Percentiles rank a stretch among this genome's conserved stretches.
Conservation (phyloP, 2,888 invertebrate species). For the Diplazon laetatorius region DNA sequence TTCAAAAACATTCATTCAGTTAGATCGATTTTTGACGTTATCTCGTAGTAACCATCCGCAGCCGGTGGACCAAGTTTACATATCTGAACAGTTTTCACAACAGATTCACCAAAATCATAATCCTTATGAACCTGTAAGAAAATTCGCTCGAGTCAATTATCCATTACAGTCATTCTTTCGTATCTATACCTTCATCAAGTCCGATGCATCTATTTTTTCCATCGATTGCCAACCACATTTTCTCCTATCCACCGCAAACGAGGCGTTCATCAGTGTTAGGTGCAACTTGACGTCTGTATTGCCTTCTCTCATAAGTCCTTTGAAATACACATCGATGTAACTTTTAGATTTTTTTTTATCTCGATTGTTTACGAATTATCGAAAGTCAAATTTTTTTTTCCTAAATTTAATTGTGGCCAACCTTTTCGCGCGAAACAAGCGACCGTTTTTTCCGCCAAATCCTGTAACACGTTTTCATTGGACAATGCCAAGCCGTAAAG, state of each 20-base stretch:
- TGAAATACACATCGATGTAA: constrained; percentile 13
- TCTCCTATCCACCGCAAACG: constrained; percentile 81
- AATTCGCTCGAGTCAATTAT: not conserved
- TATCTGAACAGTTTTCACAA: constrained; percentile 87
- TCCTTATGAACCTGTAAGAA: constrained; percentile 83
- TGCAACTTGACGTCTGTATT: constrained; percentile 91
- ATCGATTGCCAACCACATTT: constrained; percentile 74
- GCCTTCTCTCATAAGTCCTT: constrained; percentile 84
- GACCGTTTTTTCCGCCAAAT: constrained; percentile 86
- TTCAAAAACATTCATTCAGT: not conserved
- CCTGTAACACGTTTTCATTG: constrained; percentile 84
- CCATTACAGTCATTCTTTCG: not conserved
- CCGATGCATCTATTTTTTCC: constrained; percentile 87
- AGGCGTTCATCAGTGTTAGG: constrained; percentile 92
- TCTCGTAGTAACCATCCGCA: constrained; percentile 87
- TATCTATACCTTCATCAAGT: constrained; percentile 85
- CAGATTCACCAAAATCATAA: constrained; percentile 88
- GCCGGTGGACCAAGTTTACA: constrained; percentile 86
- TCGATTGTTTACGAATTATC: too few species aligned
- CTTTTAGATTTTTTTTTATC: not conserved
- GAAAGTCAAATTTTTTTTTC: not conserved
- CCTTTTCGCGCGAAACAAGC: constrained; percentile 86
- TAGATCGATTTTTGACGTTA: constrained; percentile 81
- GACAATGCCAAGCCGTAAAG: constrained; percentile 89
- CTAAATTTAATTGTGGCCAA: constrained; percentile 73